Evolutionary conservation across 2,113 vertebrate genomes (phyloP).

Genomic region (Xyrauchen texanus): DNA sequence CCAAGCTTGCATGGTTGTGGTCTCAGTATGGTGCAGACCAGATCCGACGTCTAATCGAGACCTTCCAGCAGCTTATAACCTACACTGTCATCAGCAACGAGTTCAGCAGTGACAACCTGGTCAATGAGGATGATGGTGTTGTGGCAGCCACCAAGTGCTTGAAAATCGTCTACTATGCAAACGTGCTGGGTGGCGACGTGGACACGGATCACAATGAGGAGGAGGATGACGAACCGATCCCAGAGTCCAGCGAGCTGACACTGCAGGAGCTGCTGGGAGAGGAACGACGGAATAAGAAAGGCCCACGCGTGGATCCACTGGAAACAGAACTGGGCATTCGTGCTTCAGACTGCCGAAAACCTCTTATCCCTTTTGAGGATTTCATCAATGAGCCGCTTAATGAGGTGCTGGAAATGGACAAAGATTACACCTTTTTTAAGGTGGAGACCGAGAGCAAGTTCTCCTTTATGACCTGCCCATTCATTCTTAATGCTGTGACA

Average conservation of each 20-base stretch:
- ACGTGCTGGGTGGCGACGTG: conserved; percentile 88
- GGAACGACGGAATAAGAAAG: conserved; percentile 92
- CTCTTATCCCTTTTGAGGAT: conserved; percentile 93
- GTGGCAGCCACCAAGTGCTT: conserved; percentile 95
- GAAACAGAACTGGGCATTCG: conserved; percentile 93
- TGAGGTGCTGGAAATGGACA: conserved; percentile 98
- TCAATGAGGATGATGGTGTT: conserved; percentile 94
- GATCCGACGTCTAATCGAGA: conserved; percentile 93
- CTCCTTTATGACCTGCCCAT: conserved; percentile 98
- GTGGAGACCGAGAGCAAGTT: conserved; percentile 98
- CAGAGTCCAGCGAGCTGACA: conserved; percentile 88
- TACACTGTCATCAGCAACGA: conserved; percentile 97
- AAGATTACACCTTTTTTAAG: conserved; percentile 98
- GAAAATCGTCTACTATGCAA: conserved; percentile 97
- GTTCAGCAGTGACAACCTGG: conserved; percentile 87
- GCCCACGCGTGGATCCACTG: conserved; percentile 87
- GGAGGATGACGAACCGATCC: conserved; percentile 89
- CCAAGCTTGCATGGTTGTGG: conserved; percentile 89
- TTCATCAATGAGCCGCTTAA: conserved; percentile 97
- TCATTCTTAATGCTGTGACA: conserved; percentile 93
- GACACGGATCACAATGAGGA: conserved; percentile 91
- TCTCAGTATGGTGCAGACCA: conserved; percentile 83
- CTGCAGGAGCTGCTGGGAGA: conserved; percentile 95
- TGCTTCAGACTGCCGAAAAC: conserved; percentile 86
- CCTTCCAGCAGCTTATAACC: conserved; percentile 98